Conservation (phyloP, 1,140 invertebrate genomes). For the Listronotus oregonensis region DNA sequence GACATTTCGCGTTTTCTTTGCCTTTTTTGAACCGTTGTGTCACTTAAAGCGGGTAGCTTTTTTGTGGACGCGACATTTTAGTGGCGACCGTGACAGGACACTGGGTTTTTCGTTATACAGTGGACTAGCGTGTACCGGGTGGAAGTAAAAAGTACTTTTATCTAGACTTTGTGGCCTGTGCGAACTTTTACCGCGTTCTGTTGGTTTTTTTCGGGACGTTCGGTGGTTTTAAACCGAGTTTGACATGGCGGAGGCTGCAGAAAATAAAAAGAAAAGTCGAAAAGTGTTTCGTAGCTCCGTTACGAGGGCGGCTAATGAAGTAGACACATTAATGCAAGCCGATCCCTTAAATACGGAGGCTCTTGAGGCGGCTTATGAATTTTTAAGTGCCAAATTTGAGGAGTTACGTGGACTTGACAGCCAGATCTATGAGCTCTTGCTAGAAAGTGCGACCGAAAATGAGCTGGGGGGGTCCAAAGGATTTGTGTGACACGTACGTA, state of each 20-base stretch:
- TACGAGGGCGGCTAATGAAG: neutral
- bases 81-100: no score
- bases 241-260: neutral
- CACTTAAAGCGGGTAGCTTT: no score
- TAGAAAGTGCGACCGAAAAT: neutral
- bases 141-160: no score
- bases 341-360: neutral
- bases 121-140: no score
- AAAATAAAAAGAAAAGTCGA: slow-evolving; percentile 2
- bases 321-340: neutral
- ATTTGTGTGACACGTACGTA: neutral
- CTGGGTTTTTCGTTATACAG: no score
- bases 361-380: neutral
- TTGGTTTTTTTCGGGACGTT: neutral
- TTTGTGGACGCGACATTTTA: no score
- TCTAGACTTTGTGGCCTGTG: neutral
- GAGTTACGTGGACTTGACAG: neutral
- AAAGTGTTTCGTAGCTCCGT: slow-evolving; percentile 2
- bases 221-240: slow-evolving; percentile 7
- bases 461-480: neutral
- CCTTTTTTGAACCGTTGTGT: no score
- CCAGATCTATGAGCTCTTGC: neutral
- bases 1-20: no score
- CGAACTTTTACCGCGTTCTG: slow-evolving; percentile 6
- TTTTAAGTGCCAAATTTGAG: neutral